Evolutionary conservation across 2,113 vertebrate genomes (phyloP).

Genomic region (Emydocephalus ijimae): DNA sequence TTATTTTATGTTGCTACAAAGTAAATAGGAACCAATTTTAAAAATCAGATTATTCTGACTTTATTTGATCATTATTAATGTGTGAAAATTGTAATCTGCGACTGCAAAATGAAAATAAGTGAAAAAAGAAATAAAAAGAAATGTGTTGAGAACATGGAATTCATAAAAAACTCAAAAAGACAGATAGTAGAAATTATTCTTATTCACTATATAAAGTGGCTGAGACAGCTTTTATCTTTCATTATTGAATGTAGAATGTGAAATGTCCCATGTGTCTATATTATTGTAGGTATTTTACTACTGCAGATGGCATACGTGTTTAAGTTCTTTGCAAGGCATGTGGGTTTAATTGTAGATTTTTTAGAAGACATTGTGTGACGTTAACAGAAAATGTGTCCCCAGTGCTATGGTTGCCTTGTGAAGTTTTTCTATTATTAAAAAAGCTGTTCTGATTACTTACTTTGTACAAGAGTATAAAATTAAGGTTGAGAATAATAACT

Average conservation of each 20-base stretch:
- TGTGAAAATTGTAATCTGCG: neutral
- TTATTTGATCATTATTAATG: neutral
- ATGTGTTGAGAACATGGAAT: neutral
- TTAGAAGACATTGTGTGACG: neutral
- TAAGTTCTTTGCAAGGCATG: neutral
- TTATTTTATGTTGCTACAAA: neutral
- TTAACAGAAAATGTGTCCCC: neutral
- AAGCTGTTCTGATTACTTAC: neutral
- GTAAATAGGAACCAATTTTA: neutral
- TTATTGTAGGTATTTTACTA: neutral
- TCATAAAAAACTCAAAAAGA: neutral
- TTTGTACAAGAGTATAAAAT: neutral
- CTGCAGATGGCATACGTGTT: neutral
- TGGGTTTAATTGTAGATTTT: fast-evolving
- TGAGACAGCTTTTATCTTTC: neutral
- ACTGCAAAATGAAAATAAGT: neutral
- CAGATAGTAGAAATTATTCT: neutral
- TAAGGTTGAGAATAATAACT: neutral
- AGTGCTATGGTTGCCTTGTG: neutral
- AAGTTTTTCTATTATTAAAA: neutral
- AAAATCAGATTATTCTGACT: neutral
- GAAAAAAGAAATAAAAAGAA: neutral
- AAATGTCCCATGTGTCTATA: neutral
- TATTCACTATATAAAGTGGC: neutral
- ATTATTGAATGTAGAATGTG: neutral